Evolutionary conservation across 2,888 invertebrate genomes (phyloP).

Genomic region (Drosophila nr. perissopoda): DNA sequence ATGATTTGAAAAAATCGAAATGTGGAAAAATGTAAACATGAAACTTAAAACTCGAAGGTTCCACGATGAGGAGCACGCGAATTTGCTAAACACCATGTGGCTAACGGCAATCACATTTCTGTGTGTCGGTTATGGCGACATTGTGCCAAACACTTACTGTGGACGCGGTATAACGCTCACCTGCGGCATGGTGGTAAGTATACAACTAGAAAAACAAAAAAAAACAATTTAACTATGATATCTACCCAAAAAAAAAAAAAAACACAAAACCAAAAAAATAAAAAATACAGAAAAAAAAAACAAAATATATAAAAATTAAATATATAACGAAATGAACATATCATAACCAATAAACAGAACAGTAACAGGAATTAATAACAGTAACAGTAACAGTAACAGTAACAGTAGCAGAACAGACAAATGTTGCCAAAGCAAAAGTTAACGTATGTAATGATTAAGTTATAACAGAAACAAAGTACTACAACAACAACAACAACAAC

Average conservation of each 20-base stretch:
- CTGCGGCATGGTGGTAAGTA: slow-evolving; percentile 99
- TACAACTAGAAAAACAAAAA: slow-evolving; percentile 59
- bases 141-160: slow-evolving; percentile 99
- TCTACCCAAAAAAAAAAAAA: slow-evolving; percentile 19
- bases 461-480: slow-evolving; percentile 13
- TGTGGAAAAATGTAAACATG: slow-evolving; percentile 12
- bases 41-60: slow-evolving; percentile 88
- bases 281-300: slow-evolving; percentile 2
- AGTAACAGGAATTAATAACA: slow-evolving; percentile 37
- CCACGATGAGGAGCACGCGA: slow-evolving; percentile 99
- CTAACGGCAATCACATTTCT: slow-evolving; percentile 99
- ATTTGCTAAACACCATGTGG: slow-evolving; percentile 99
- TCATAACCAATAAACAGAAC: slow-evolving; percentile 50
- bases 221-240: slow-evolving; percentile 35
- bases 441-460: slow-evolving; percentile 26
- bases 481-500: slow-evolving; percentile 22
- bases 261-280: neutral
- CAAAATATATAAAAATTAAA: slow-evolving; percentile 13
- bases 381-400: slow-evolving; percentile 22
- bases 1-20: slow-evolving; percentile 16
- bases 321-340: slow-evolving; percentile 27
- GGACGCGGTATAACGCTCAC: slow-evolving; percentile 99
- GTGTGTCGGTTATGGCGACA: slow-evolving; percentile 99
- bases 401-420: slow-evolving; percentile 42
- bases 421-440: slow-evolving; percentile 26